Evolutionary conservation across 2,113 vertebrate genomes (phyloP), one percentile per base, ranked within the genome.

Genomic region (Todiramphus chloris): DNA sequence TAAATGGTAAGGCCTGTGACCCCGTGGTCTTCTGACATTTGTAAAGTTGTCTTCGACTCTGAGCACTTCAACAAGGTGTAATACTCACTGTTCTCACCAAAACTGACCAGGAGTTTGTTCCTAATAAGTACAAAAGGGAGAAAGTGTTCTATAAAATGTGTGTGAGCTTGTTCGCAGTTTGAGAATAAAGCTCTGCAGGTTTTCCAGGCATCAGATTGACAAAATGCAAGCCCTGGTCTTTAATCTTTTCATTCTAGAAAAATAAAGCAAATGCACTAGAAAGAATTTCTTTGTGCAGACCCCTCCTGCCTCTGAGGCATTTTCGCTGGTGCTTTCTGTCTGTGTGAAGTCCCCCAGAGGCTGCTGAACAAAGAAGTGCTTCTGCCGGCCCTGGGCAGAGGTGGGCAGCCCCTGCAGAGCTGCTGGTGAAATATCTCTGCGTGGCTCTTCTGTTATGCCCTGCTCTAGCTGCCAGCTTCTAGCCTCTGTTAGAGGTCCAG

Each of bases 331-430:
- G 13, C 16, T 62, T 83, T 55, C 30, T 53, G 20, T 43, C 56
- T 59, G 5, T 31, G 13, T 1, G 0, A 76, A 72, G 50, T 64
- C 11, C 10, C 3, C 6, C 0, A 0, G 24, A 19, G 30, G 15
- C 53, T n/a, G 33, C 8, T 48, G 81, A 60, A 19, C 17, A 11
- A 30, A 64, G 5, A 33, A 16, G 1, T 68, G 51, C 23, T 74
- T 46, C 51, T 60, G n/a, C 16, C 3, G 3, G 28, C 33, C 23
- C 24, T 0, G 0, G 25, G 12, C 1, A 4, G 25, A 43, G 16
- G 8, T 0, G 0, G 30, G 35, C 20, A 56, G 39, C 20, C 10
- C 33, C 46, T 9, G 5, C 0, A 3, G 25, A 50, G 13, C 30
- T 59, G 18, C 13, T 0, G 3, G 33, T 1, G 5, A 56, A 31